Evolutionary conservation across 1,140 invertebrate species (phyloP), one percentile per base, ranked within the genome.

Genomic region (Orussus abietinus): DNA sequence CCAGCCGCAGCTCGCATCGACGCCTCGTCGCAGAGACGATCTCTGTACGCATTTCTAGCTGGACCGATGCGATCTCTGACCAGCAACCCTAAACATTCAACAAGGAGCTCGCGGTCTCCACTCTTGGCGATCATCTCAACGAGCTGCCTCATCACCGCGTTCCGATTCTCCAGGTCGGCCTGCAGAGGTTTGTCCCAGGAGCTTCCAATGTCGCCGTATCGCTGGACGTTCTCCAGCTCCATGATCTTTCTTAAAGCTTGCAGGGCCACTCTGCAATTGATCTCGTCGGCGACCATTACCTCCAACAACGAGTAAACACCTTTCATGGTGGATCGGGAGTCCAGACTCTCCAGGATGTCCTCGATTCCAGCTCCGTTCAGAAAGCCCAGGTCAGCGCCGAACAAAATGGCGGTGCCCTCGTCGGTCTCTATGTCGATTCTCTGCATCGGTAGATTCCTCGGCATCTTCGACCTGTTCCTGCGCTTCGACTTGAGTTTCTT

Each of bases 1-100:
- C 77, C 80, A 41, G 85, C 79, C 4, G 71, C 76, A 5, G 77
- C 74, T 59, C 80, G 61, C n/a, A 80, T 59, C 25, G 85, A 62
- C 18, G 79, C 59, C 64, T 85, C 80, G 53, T 82, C 74, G 49
- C 72, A 79, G 37, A 86, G 67, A 38, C 72, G 71, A 38, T 79
- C 66, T 49, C 75, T 74, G 49, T 78, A 77, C 7, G 62, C 45
- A 38, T 75, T 76, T 56, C 66, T 74, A 14, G 66, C 22, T 3
- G 57, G 51, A 32, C 66, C 75, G 13, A 69, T 50, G 13, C 38
- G 52, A 21, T 69, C 75, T 30, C 64, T 66, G 17, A 55, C 51
- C 7, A 80, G 45, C 1, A 67, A 25, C 18, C 59, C 49, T 3
- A 80, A 54, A 6, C 65, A 66, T 31, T 75, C 64, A 5, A 81